Percentiles rank a stretch among this genome's conserved stretches.
phyloP scores from a whole-genome alignment of 2,888 invertebrate genomes.

The Nephrotoma flavescens region DNA sequence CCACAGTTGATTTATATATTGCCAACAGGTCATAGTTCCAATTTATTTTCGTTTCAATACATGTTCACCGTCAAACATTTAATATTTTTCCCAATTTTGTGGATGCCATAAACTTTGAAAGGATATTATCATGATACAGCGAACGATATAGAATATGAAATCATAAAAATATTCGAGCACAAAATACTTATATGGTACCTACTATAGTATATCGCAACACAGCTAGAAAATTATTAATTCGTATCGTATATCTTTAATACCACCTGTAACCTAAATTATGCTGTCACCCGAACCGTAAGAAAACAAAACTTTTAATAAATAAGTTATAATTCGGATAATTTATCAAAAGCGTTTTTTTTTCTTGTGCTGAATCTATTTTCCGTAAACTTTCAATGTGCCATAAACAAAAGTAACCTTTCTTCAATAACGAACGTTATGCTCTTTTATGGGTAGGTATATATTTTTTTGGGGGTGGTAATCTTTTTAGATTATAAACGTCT shows the following conservation, averaged over 20 bases:
- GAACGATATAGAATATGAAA: not conserved
- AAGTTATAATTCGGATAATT: not conserved
- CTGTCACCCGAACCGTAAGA: not conserved
- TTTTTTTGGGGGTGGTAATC: not conserved
- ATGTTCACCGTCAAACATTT: not conserved
- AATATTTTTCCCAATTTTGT: not conserved
- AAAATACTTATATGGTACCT: not conserved
- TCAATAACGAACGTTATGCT: not conserved
- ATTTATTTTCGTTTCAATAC: not conserved
- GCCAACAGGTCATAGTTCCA: not conserved
- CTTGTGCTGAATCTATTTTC: not conserved
- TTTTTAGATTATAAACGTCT: not conserved
- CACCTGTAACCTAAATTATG: not conserved
- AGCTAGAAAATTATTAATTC: not conserved
- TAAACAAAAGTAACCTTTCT: not conserved
- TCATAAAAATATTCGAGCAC: not conserved
- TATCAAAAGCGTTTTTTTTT: not conserved
- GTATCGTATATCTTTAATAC: not conserved
- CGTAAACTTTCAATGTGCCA: not conserved
- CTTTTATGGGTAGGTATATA: not conserved
- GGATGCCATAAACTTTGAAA: not conserved
- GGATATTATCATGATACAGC: not conserved
- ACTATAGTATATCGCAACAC: not conserved
- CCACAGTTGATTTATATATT: not conserved
- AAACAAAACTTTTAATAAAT: not conserved